These are phyloP conservation scores for Calyptomena viridis DNA, from an alignment of 2,113 vertebrate species.

Conservation along the genomic window DNA sequence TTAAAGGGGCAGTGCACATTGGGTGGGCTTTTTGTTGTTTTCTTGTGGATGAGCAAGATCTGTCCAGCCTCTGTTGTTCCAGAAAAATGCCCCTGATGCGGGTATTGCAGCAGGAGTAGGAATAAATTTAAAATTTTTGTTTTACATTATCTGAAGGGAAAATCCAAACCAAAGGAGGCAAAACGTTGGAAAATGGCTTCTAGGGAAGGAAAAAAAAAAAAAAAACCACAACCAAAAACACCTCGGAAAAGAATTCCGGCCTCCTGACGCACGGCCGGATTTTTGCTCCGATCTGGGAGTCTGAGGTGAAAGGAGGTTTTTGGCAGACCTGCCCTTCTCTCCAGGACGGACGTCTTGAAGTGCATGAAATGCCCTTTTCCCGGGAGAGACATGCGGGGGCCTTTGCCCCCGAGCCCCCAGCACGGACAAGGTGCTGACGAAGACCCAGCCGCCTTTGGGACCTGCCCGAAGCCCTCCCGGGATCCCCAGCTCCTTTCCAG, in stretches of 20 bases:
- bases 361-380: not conserved
- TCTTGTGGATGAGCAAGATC: not conserved
- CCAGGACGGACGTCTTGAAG: not conserved
- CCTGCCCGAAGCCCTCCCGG: not conserved
- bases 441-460: not conserved
- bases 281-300: fast-evolving
- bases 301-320: not conserved
- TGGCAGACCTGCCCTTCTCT: not conserved
- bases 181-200: not conserved
- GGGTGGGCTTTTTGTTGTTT: conserved; percentile 24
- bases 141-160: not conserved
- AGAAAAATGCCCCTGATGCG: not conserved
- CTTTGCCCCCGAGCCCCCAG: fast-evolving
- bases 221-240: not conserved
- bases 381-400: not conserved
- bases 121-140: not conserved
- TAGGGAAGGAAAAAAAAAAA: fast-evolving
- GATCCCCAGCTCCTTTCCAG: not conserved
- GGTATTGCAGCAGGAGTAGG: fast-evolving
- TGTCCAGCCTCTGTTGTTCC: not conserved
- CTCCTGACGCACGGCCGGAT: not conserved
- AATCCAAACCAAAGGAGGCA: not conserved
- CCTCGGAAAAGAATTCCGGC: not conserved
- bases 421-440: fast-evolving
- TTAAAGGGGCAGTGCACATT: conserved; percentile 68